Percentiles rank a stretch among this genome's conserved stretches.
phyloP scores from a whole-genome alignment of 2,888 invertebrate species.

The Conus canariensis region DNA sequence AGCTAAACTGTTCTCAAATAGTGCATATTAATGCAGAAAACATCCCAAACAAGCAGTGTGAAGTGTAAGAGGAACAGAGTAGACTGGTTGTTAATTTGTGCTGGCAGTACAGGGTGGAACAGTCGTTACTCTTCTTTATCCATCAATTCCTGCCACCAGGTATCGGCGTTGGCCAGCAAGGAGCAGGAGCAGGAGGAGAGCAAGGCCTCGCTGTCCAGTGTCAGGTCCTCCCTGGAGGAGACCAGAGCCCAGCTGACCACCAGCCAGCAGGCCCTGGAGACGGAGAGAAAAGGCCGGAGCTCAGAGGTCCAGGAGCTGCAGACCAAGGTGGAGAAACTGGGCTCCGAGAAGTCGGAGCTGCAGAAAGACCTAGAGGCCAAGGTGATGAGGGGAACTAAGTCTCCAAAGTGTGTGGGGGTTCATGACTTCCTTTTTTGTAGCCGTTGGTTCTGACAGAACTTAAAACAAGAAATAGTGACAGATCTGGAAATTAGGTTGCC shows the following conservation, averaged over 20 bases:
- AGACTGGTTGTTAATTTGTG: too few relatives aligned
- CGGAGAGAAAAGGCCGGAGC: slow-evolving; percentile 61
- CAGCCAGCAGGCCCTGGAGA: slow-evolving; percentile 41
- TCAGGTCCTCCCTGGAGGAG: slow-evolving; percentile 26
- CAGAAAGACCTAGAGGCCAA: slow-evolving; percentile 58
- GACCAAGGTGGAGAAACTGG: slow-evolving; percentile 61
- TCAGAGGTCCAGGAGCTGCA: slow-evolving; percentile 68
- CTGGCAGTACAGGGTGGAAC: too few relatives aligned
- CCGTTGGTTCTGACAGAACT: background rate
- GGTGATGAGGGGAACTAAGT: slow-evolving; percentile 50
- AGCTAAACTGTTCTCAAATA: too few relatives aligned
- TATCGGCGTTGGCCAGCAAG: background rate
- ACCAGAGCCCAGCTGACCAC: slow-evolving; percentile 26
- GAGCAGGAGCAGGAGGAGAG: slow-evolving; percentile 38
- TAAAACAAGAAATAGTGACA: too few relatives aligned
- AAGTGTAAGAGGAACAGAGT: too few relatives aligned
- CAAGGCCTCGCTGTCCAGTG: background rate
- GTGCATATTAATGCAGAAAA: too few relatives aligned
- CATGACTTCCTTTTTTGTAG: background rate
- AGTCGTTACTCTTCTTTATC: too few relatives aligned
- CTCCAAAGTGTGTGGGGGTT: background rate
- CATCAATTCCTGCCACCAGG: background rate
- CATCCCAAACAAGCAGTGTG: too few relatives aligned
- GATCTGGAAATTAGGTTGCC: too few relatives aligned
- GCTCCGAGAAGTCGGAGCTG: slow-evolving; percentile 53